Evolutionary conservation across 2,888 invertebrate genomes (phyloP), one percentile per base, ranked within the genome.

Genomic region (Lithophane semibrunnea): DNA sequence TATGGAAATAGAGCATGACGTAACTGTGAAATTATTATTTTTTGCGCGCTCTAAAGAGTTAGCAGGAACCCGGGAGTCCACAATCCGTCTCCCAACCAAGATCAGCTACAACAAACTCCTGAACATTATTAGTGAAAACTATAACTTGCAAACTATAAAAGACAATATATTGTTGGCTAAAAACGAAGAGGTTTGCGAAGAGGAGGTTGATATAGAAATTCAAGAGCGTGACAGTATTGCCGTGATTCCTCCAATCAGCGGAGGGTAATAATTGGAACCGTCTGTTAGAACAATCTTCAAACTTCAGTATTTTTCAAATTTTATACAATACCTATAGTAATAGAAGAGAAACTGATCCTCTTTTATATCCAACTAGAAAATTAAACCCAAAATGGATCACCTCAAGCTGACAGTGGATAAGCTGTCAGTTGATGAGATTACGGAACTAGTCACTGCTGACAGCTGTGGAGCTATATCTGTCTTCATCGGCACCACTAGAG

Each of bases 181-280:
- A 69, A 99, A 99, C 96, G 98, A 99, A 91, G 97, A 98, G 86
- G 99, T 98, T 88, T 97, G 98, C 82, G 94, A 96, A 75, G 95
- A 97, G 3, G 95, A 97, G 56, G 93, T 95, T 58, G 93, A 95
- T 61, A 93, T 98, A 60, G 92, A 95, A 42, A 94, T 99, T 10
- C 97, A 97, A 60, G 96, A 97, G 47, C 97, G 97, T 82, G 99
- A 99, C 96, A 98, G 98, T 93, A 97, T 99, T 82, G 99, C 99
- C 82, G 97, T 99, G 21, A 99, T 99, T 91, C 99, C 99, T 73
- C 99, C 99, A 0, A 97, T 99, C 71, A 99, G 99, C 95, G 99
- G 99, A 89, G 99, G 99, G 89, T 98, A 97, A 81, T 10, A 56
- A 24, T 52, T n/a, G 2, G 12, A 60, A 13, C 8, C 18, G 8